phyloP scores from a whole-genome alignment of 2,888 invertebrate genomes.

The Hirtodrosophila duncani region DNA sequence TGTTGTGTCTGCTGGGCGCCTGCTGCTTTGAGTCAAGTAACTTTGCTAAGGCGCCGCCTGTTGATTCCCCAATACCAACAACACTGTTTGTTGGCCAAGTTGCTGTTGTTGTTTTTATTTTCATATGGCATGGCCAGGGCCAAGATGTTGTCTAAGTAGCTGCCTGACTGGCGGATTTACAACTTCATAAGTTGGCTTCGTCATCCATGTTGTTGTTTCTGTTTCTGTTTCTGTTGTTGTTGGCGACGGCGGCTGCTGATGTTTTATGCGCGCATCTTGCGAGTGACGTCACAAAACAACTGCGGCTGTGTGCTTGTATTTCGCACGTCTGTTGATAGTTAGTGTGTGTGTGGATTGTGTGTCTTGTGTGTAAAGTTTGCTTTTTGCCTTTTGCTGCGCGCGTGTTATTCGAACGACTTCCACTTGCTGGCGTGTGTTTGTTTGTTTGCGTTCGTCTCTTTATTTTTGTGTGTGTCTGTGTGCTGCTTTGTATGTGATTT shows the following conservation, averaged over 20 bases:
- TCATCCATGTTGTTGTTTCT: constrained; percentile 2
- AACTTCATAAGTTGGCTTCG: constrained; percentile 53
- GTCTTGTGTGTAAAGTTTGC: no score
- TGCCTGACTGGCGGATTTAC: constrained; percentile 49
- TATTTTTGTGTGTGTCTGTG: constrained; percentile 3
- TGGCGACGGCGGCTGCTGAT: constrained; percentile 21
- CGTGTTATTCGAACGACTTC: constrained; percentile 54
- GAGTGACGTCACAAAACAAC: constrained; percentile 43
- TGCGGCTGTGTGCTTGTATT: constrained; percentile 32
- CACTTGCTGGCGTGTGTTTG: constrained; percentile 18
- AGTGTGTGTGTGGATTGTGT: constrained; percentile 16
- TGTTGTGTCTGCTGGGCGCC: constrained; percentile 66
- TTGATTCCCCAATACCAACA: no score
- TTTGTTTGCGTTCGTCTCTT: neutral
- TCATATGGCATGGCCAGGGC: constrained; percentile 56
- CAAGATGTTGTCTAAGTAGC: constrained; percentile 45
- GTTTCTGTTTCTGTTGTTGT: constrained; percentile 7
- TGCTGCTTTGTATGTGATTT: constrained; percentile 20
- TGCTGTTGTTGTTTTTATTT: no score
- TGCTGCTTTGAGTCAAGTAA: constrained; percentile 63
- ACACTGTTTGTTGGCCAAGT: no score
- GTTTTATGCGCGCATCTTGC: constrained; percentile 56
- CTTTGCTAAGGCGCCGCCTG: constrained; percentile 48
- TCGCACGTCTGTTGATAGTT: constrained; percentile 48
- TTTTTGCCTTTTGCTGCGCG: constrained; percentile 54